These are phyloP conservation scores for Polypedilum pembai DNA, from an alignment of 1,140 invertebrate species.

Conservation along the genomic window DNA sequence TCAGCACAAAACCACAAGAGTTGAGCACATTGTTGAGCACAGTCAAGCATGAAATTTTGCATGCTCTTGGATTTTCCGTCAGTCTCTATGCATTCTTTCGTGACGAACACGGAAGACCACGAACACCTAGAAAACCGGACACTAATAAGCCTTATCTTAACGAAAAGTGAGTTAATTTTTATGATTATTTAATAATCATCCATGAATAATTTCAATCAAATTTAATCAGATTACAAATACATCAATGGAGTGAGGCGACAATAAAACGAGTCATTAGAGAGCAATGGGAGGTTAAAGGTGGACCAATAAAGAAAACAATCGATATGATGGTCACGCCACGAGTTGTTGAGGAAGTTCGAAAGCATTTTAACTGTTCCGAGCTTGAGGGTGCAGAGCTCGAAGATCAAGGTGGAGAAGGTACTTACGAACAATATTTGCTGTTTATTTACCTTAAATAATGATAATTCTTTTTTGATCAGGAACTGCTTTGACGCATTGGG, in stretches of 20 bases:
- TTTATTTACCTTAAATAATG: too few relatives aligned
- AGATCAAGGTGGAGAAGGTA: constrained; percentile 89
- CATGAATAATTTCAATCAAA: constrained; percentile 23
- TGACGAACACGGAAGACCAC: constrained; percentile 75
- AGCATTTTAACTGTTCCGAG: constrained; percentile 82
- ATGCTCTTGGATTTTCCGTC: constrained; percentile 93
- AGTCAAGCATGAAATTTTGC: constrained; percentile 97
- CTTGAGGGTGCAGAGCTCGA: constrained; percentile 96
- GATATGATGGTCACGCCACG: constrained; percentile 89
- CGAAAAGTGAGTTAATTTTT: constrained; percentile 60
- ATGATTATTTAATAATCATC: not conserved
- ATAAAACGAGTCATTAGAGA: constrained; percentile 69
- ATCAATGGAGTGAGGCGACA: constrained; percentile 88
- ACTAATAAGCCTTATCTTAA: constrained; percentile 84
- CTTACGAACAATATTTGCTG: too few relatives aligned
- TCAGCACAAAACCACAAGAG: constrained; percentile 88
- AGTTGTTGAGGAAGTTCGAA: constrained; percentile 74
- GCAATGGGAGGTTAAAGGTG: constrained; percentile 78
- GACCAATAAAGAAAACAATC: constrained; percentile 63
- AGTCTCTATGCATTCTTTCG: constrained; percentile 83
- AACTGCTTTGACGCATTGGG: constrained; percentile 96
- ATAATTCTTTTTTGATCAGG: constrained; percentile 39
- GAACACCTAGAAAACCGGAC: constrained; percentile 68
- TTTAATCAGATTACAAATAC: constrained; percentile 65
- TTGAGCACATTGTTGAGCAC: constrained; percentile 89